Percentiles rank a stretch among this genome's conserved stretches.
These are phyloP conservation scores for Myocastor coypus DNA, from an alignment of 2,113 vertebrate genomes.

Conservation along the genomic window DNA sequence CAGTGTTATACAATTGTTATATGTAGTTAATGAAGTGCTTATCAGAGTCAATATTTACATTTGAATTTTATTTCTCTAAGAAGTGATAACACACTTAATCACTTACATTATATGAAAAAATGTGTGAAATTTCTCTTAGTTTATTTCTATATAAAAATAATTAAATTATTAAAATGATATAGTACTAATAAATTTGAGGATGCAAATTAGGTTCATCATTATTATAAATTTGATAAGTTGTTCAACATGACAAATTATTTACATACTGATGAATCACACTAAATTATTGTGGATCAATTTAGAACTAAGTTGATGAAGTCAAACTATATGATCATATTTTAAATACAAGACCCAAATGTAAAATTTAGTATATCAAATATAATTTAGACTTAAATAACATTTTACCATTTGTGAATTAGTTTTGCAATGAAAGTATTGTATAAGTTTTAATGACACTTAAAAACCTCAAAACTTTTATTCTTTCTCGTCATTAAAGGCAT, in stretches of 20 bases:
- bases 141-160: not conserved
- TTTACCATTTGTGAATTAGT: not conserved
- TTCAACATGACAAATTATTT: not conserved
- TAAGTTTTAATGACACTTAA: not conserved
- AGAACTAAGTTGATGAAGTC: not conserved
- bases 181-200: not conserved
- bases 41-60: not conserved
- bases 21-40: not conserved
- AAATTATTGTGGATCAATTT: not conserved
- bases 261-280: not conserved
- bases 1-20: not conserved
- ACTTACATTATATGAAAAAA: not conserved
- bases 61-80: not conserved
- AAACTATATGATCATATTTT: not conserved
- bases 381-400: not conserved
- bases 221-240: not conserved
- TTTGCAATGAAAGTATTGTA: not conserved
- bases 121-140: not conserved
- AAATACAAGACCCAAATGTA: not conserved
- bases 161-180: not conserved
- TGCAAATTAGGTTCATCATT: not conserved
- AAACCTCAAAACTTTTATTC: not conserved
- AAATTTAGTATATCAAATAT: not conserved
- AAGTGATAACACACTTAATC: not conserved
- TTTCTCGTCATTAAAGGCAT: not conserved